Conservation (phyloP, 2,113 vertebrate genomes). For the Ictidomys tridecemlineatus region DNA sequence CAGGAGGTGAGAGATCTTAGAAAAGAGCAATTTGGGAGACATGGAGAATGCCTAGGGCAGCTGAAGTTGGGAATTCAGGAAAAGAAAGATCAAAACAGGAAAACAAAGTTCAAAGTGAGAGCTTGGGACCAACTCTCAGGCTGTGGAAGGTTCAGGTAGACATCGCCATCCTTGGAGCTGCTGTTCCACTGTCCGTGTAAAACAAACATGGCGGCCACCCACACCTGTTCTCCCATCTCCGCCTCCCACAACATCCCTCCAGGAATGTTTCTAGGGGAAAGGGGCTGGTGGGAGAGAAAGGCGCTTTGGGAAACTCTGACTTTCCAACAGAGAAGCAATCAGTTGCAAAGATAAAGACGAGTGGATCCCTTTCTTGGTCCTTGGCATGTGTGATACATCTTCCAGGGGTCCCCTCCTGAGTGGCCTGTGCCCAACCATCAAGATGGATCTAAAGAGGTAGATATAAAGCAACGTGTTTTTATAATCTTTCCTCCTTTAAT, state of each 20-base stretch:
- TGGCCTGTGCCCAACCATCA: neutral
- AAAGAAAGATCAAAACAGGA: neutral
- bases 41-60: neutral
- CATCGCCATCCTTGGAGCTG: neutral
- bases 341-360: neutral
- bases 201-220: neutral
- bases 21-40: neutral
- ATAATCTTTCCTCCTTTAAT: neutral
- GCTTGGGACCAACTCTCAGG: neutral
- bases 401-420: neutral
- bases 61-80: neutral
- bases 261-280: neutral
- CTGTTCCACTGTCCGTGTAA: neutral
- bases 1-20: neutral
- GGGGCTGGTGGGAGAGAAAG: neutral
- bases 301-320: neutral
- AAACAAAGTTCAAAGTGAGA: no score
- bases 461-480: neutral
- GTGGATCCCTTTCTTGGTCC: neutral
- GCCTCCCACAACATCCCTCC: neutral
- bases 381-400: neutral
- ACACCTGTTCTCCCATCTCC: neutral
- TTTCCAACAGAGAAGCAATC: neutral
- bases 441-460: neutral
- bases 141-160: fast-evolving